Percentiles rank a stretch among this genome's conserved stretches.
Evolutionary conservation across 2,113 vertebrate genomes (phyloP).

Genomic region (Neoarius graeffei): DNA sequence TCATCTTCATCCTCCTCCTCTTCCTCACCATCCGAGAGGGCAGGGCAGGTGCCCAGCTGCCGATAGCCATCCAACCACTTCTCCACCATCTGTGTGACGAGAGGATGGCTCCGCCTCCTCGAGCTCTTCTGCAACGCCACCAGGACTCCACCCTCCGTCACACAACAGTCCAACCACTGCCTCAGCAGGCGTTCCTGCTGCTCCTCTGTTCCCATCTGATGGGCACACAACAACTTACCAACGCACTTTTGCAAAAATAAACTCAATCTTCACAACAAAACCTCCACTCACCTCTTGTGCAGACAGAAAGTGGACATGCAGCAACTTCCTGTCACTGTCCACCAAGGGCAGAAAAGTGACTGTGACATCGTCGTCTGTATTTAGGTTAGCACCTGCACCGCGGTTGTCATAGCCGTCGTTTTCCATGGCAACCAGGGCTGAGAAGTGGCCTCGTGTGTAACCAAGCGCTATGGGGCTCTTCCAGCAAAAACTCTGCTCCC

Average conservation of each 20-base stretch:
- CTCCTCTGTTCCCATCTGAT: constrained; percentile 95
- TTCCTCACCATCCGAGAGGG: constrained; percentile 93
- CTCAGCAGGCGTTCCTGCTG: constrained; percentile 94
- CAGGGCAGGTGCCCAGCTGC: constrained; percentile 89
- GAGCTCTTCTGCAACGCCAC: constrained; percentile 97
- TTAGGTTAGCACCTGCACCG: constrained; percentile 95
- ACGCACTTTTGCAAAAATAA: neutral
- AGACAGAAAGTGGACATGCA: constrained; percentile 96
- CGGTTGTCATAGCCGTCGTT: constrained; percentile 96
- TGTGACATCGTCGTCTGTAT: constrained; percentile 96
- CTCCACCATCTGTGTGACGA: constrained; percentile 98
- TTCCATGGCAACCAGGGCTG: constrained; percentile 98
- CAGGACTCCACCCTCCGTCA: constrained; percentile 91
- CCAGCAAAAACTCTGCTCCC: constrained; percentile 99
- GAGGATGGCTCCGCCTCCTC: constrained; percentile 87
- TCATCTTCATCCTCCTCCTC: constrained; percentile 96
- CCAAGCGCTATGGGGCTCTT: constrained; percentile 98
- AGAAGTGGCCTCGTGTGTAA: constrained; percentile 98
- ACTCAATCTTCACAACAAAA: neutral
- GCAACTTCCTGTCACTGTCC: constrained; percentile 94
- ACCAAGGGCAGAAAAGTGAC: constrained; percentile 95
- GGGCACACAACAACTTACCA: neutral
- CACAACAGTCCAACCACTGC: constrained; percentile 98
- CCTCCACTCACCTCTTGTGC: constrained; percentile 87
- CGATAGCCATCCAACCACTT: constrained; percentile 98